phyloP scores from a whole-genome alignment of 2,888 invertebrate genomes.

The Papilio demoleus region DNA sequence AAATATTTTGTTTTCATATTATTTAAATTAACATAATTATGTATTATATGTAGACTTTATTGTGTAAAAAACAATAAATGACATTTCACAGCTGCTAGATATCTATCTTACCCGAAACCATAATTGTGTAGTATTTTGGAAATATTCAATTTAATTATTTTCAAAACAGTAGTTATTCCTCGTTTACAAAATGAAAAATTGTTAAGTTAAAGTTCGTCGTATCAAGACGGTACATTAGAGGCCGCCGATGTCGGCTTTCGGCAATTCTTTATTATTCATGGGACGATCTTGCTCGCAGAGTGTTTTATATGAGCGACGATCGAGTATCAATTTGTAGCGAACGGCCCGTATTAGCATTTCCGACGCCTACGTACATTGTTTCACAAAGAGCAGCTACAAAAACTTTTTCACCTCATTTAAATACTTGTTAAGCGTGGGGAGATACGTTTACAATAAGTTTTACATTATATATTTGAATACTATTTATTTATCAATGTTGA shows the following conservation, averaged over 20 bases:
- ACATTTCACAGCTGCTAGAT: too few species aligned
- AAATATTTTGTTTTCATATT: too few species aligned
- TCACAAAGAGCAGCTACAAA: slow-evolving; percentile 53
- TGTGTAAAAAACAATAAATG: too few species aligned
- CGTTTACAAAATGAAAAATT: too few species aligned
- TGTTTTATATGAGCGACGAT: slow-evolving; percentile 84
- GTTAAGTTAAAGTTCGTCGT: slow-evolving; percentile 52
- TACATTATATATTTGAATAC: neutral
- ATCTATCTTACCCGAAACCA: too few species aligned
- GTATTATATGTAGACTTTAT: too few species aligned
- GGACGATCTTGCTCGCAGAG: slow-evolving; percentile 78
- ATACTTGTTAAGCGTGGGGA: slow-evolving; percentile 42
- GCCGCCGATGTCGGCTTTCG: slow-evolving; percentile 64
- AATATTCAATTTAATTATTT: too few species aligned
- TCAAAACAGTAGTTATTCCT: too few species aligned
- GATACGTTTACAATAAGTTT: slow-evolving; percentile 19
- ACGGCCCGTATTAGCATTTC: slow-evolving; percentile 79
- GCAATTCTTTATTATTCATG: slow-evolving; percentile 83
- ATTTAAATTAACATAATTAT: too few species aligned
- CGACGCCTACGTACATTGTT: slow-evolving; percentile 71
- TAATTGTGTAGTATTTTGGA: too few species aligned
- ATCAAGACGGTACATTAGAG: slow-evolving; percentile 47
- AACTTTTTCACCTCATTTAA: slow-evolving; percentile 49
- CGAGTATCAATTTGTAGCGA: slow-evolving; percentile 83
- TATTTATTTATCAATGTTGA: neutral